Percentiles rank a stretch among this genome's conserved stretches.
These are phyloP conservation scores for Acromyrmex echinatior DNA, from an alignment of 1,140 invertebrate species.

Conservation along the genomic window DNA sequence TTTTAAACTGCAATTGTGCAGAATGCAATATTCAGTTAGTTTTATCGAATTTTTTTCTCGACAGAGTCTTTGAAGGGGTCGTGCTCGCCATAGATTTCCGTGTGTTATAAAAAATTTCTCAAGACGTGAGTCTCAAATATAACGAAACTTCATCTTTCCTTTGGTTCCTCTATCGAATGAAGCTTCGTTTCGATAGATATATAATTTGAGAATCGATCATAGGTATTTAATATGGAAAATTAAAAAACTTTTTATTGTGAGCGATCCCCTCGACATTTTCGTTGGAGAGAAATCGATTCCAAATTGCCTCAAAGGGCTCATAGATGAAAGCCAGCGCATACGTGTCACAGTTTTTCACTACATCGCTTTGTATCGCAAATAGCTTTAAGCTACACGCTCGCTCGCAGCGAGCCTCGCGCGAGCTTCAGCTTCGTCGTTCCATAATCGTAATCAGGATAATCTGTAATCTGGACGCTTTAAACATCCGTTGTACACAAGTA, in stretches of 20 bases:
- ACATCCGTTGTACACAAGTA: background rate
- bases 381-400: background rate
- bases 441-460: background rate
- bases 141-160: too few species aligned
- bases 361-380: background rate
- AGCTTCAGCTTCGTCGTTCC: background rate
- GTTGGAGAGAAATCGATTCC: background rate
- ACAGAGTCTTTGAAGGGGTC: background rate
- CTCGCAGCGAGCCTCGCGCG: background rate
- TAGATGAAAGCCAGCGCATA: background rate
- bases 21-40: background rate
- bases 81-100: background rate
- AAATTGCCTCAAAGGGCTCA: background rate
- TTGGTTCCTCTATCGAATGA: background rate
- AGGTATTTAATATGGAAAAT: background rate
- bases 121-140: background rate
- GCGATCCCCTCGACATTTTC: background rate
- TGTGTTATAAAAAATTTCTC: too few species aligned
- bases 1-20: slow-evolving; percentile 17
- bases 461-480: background rate
- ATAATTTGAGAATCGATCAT: background rate
- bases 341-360: background rate
- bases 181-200: too few species aligned
- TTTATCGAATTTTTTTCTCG: background rate
- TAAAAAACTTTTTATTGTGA: background rate